Evolutionary conservation across 2,797 vertebrate species (phyloP).

Genomic region (Lagocephalus sceleratus): DNA sequence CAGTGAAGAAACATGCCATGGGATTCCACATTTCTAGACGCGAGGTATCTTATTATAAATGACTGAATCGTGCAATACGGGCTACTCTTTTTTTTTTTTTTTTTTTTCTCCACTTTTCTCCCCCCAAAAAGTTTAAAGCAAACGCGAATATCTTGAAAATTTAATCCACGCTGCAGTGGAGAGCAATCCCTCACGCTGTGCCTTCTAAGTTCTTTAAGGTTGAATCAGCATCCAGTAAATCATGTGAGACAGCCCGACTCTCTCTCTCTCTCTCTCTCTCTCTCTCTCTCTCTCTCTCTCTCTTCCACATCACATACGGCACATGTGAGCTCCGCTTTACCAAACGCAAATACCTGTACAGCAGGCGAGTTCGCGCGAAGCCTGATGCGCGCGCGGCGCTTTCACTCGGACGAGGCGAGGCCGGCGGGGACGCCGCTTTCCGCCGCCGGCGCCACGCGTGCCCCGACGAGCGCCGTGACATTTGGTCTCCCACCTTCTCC

Average conservation of each 20-base stretch:
- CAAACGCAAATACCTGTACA: constrained; percentile 1
- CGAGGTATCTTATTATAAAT: constrained; percentile 26
- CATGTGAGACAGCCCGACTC: constrained; percentile 4
- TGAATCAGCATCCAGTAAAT: constrained; percentile 42
- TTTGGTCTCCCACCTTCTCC: constrained; percentile 35
- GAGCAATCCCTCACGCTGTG: constrained; percentile 22
- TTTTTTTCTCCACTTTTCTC: not conserved
- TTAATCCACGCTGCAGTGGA: constrained; percentile 23
- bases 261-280: too few species aligned
- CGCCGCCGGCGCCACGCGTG: too few species aligned
- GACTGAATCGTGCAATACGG: constrained; percentile 13
- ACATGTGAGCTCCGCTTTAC: constrained; percentile 12
- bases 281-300: too few species aligned
- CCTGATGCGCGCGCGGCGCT: not conserved
- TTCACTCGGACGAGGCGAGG: not conserved
- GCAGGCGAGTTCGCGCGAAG: not conserved
- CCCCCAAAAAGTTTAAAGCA: constrained; percentile 14
- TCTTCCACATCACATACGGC: constrained; percentile 4
- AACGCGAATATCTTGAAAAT: constrained; percentile 30
- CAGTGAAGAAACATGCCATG: constrained; percentile 25
- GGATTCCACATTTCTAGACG: constrained; percentile 31
- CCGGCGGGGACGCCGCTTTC: too few species aligned
- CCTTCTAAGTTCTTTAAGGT: constrained; percentile 10
- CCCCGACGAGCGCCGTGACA: constrained; percentile 27
- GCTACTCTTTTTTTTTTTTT: constrained; percentile 3